phyloP scores from a whole-genome alignment of 2,888 invertebrate species.

The Drosophila birchii region DNA sequence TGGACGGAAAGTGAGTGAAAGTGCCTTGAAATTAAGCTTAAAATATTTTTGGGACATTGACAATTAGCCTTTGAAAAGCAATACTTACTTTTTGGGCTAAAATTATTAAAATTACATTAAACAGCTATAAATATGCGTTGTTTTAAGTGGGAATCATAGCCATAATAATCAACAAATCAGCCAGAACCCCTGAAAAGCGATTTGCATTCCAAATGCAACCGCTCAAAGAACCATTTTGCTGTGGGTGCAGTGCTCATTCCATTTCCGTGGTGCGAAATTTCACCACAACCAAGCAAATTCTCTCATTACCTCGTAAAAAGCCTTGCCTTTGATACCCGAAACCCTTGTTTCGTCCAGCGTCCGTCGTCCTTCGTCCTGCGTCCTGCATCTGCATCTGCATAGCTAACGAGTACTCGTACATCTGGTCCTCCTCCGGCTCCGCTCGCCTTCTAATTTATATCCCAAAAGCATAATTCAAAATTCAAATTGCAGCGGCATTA shows the following conservation, averaged over 20 bases:
- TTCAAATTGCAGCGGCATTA: constrained; percentile 74
- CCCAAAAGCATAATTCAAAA: constrained; percentile 68
- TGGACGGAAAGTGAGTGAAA: constrained; percentile 25
- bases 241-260: constrained; percentile 10
- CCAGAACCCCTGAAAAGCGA: constrained; percentile 11
- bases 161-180: neutral
- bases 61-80: neutral
- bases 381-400: constrained; percentile 33
- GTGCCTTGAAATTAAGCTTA: constrained; percentile 4
- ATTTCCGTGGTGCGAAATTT: constrained; percentile 14
- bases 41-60: neutral
- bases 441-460: constrained; percentile 55
- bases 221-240: constrained; percentile 2
- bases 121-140: neutral
- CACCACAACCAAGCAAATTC: constrained; percentile 12
- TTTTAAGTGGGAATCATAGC: neutral
- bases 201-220: constrained; percentile 37
- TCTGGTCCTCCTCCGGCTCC: constrained; percentile 20
- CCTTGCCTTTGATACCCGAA: constrained; percentile 42
- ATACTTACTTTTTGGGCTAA: too few relatives aligned
- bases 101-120: neutral
- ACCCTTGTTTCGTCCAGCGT: constrained; percentile 25
- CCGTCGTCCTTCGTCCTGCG: neutral
- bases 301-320: constrained; percentile 36
- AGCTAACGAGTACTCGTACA: constrained; percentile 53